Evolutionary conservation across 37 sponge, comb jelly and placozoan species (phyloP).

Genomic region (Amphimedon queenslandica): DNA sequence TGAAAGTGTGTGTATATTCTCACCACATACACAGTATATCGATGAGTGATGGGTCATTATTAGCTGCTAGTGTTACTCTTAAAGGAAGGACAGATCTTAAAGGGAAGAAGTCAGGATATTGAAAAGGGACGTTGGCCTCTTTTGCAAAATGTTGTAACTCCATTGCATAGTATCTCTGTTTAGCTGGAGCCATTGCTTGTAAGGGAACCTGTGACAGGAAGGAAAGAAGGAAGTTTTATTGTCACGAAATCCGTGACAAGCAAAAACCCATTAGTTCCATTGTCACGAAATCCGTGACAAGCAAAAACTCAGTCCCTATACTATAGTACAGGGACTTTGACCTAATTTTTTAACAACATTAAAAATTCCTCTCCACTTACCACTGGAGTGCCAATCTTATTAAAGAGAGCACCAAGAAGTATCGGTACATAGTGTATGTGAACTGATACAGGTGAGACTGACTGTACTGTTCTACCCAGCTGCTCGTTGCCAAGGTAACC

Average conservation of each 20-base stretch:
- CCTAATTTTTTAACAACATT: too few relatives aligned
- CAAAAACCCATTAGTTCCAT: too few relatives aligned
- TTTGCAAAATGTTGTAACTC: conserved; percentile 69
- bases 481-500: conserved; percentile 57
- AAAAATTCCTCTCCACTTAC: conserved; percentile 22
- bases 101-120: conserved; percentile 70
- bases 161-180: conserved; percentile 35
- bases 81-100: conserved; percentile 67
- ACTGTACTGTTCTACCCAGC: conserved; percentile 24
- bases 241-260: not conserved
- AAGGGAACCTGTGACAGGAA: conserved; percentile 68
- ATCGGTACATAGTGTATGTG: conserved; percentile 81
- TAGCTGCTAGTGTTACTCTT: conserved; percentile 74
- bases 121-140: conserved; percentile 28
- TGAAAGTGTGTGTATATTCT: not conserved
- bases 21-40: conserved; percentile 42
- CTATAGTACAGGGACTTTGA: too few relatives aligned
- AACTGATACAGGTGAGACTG: conserved; percentile 37
- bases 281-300: too few relatives aligned
- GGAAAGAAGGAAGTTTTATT: not conserved
- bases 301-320: too few relatives aligned
- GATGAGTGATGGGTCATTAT: conserved; percentile 43
- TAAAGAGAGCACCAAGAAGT: conserved; percentile 82
- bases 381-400: conserved; percentile 69
- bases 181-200: conserved; percentile 47